phyloP scores from a whole-genome alignment of 2,797 vertebrate species.

The Macropodus opercularis region DNA sequence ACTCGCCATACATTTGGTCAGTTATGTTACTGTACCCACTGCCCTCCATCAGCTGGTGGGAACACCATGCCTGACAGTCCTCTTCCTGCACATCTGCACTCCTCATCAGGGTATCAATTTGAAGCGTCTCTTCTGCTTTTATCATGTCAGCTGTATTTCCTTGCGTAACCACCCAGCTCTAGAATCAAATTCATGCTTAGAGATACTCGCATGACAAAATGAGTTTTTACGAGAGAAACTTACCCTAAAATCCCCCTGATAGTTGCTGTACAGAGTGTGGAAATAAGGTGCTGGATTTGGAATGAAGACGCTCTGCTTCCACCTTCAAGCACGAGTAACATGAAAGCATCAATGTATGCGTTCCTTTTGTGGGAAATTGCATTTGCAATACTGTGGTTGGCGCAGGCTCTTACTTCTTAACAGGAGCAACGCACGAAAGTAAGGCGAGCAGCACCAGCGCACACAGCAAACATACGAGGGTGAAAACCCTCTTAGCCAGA shows the following conservation, averaged over 20 bases:
- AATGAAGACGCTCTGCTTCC: slow-evolving; percentile 54
- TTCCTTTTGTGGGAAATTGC: not conserved
- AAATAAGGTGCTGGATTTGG: slow-evolving; percentile 80
- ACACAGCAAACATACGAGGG: slow-evolving; percentile 36
- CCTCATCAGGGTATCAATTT: slow-evolving; percentile 65
- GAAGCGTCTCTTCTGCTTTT: slow-evolving; percentile 65
- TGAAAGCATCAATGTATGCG: not conserved
- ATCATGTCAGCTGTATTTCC: slow-evolving; percentile 38
- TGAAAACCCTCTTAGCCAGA: slow-evolving; percentile 19
- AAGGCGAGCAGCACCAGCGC: slow-evolving; percentile 27
- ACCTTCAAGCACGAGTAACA: slow-evolving; percentile 51
- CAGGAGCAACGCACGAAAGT: slow-evolving; percentile 32
- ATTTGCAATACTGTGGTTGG: not conserved
- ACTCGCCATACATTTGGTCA: not conserved
- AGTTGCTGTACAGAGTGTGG: slow-evolving; percentile 68
- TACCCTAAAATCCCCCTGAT: slow-evolving; percentile 75
- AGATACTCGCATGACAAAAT: not conserved
- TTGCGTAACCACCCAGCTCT: slow-evolving; percentile 70
- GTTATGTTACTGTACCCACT: slow-evolving; percentile 32
- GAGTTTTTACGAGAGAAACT: not conserved
- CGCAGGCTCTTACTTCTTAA: slow-evolving; percentile 62
- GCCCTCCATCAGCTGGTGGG: slow-evolving; percentile 7
- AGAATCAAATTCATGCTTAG: slow-evolving; percentile 18
- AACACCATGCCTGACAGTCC: not conserved
- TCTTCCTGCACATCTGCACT: slow-evolving; percentile 13